Base-by-base conservation (phyloP, 2,888 invertebrate species). In the Leuctra nigra region DNA sequence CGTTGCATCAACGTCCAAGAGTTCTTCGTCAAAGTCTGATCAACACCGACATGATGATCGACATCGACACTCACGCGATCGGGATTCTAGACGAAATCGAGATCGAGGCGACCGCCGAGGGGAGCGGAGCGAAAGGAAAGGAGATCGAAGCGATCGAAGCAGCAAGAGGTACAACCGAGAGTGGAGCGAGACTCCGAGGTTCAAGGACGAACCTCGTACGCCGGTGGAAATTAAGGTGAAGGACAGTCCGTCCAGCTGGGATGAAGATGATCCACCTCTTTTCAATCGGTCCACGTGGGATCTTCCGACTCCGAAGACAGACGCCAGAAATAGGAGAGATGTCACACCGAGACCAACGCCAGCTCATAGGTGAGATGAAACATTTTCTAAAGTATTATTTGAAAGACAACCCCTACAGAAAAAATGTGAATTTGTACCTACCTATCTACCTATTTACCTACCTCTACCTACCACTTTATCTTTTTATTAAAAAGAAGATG, bases 241-340 rank as follows among this genome's bases (percentile, higher is more conserved):
- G 67, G 81, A 81, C 65, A 78, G 81, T 1, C 79, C 85, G 1
- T 80, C 80, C 0, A 79, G 83, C n/a, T 87, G 87, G 87, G 87
- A 87, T 64, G 87, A 87, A 50, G 76, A 76, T 29, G 75, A 78
- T 3, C 78, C 77, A 35, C 73, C 74, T 4, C 78, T 80, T 1
- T 69, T 77, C 0, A 81, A 80, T 57, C 84, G 82, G 64, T 94
- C 94, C 1, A 83, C 85, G 53, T 97, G 96, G 96, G 96, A 96
- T 72, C 84, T 90, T 68, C 93, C 94, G 0, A 95, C 95, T 0
- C 96, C 95, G 0, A 77, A 80, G 63, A 53, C 57, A 41, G 58
- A 46, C 11, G 38, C 36, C 29, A 55, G 29, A 53, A 77, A 75
- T 62, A 69, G 71, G 62, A 68, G 70, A 1, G 83, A 84, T 57